Evolutionary conservation across 2,797 vertebrate species (phyloP), one percentile per base, ranked within the genome.

Genomic region (Vireo griseus): DNA sequence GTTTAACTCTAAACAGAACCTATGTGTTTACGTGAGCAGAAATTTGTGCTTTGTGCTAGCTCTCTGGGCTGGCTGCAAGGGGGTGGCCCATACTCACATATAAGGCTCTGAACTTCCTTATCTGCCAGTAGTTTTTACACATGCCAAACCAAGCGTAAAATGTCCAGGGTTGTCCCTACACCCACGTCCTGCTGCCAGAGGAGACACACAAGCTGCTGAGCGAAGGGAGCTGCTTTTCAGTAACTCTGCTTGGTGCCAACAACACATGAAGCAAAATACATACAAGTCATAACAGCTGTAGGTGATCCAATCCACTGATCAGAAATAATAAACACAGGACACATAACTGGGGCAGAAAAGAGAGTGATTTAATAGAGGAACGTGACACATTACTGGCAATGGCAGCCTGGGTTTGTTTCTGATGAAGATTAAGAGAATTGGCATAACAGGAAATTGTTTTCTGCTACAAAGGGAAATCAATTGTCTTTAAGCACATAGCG

Each of bases 401-500:
- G 55, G 68, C 65, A 92, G 82, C 54, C 65, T 57, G 72, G n/a
- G 16, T 57, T 80, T 87, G 50, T 71, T 95, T 73, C 82, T 92
- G 87, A 48, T 81, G 77, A 79, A 82, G 67, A 66, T 76, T 29
- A 92, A 67, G 48, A 81, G 65, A 94, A 89, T 31, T 54, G 45
- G 39, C 47, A 6, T 39, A 80, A 88, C 59, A 86, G 77, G 86
- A 94, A 96, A 90, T 48, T 39, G 69, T 78, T 94, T 94, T 91
- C 62, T 78, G 42, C 92, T 85, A 58, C 75, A 66, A 63, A 89
- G 42, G 86, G 65, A 94, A 95, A 86, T 58, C 63, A 75, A 79
- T 52, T 90, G 81, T 71, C 73, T 90, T 93, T 62, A 94, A 95
- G 88, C 65, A 81, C 58, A 74, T 24, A 63, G 51, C 2, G 3